phyloP scores from a whole-genome alignment of 2,888 invertebrate genomes.

The Drosophila siamana region DNA sequence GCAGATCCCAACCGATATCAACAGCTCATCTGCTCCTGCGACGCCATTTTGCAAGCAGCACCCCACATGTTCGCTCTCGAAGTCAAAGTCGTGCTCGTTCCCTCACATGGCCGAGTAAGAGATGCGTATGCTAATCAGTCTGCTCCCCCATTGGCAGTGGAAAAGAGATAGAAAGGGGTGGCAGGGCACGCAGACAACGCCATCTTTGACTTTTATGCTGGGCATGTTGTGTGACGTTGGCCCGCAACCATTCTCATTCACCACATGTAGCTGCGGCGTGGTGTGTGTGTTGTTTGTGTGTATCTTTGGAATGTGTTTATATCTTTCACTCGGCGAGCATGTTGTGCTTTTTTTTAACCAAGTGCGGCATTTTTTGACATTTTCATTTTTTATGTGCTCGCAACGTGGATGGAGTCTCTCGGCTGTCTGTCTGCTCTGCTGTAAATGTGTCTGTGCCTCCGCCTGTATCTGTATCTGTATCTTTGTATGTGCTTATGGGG shows the following conservation, averaged over 20 bases:
- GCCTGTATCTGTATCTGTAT: slow-evolving; percentile 29
- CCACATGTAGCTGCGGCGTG: slow-evolving; percentile 31
- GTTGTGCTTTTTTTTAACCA: slow-evolving; percentile 59
- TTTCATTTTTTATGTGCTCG: slow-evolving; percentile 75
- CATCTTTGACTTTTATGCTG: slow-evolving; percentile 59
- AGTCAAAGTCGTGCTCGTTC: neutral
- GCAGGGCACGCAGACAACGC: slow-evolving; percentile 51
- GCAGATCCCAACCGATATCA: slow-evolving; percentile 31
- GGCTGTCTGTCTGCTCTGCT: slow-evolving; percentile 11
- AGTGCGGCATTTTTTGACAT: slow-evolving; percentile 70
- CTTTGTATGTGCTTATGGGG: slow-evolving; percentile 19
- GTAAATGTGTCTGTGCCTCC: slow-evolving; percentile 8
- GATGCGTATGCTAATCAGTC: slow-evolving; percentile 63
- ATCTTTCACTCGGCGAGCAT: slow-evolving; percentile 33
- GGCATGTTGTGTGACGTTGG: neutral
- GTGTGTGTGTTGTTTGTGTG: slow-evolving; percentile 60
- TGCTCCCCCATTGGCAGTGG: slow-evolving; percentile 47
- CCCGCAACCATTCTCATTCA: neutral
- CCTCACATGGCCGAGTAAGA: neutral
- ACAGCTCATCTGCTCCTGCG: neutral
- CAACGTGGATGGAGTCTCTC: slow-evolving; percentile 19
- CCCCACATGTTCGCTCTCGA: slow-evolving; percentile 2
- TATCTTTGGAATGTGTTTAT: slow-evolving; percentile 49
- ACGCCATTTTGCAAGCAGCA: slow-evolving; percentile 47
- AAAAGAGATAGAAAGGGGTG: slow-evolving; percentile 56